Evolutionary conservation across 2,888 invertebrate genomes (phyloP).

Genomic region (Lasioglossum oenotherae): DNA sequence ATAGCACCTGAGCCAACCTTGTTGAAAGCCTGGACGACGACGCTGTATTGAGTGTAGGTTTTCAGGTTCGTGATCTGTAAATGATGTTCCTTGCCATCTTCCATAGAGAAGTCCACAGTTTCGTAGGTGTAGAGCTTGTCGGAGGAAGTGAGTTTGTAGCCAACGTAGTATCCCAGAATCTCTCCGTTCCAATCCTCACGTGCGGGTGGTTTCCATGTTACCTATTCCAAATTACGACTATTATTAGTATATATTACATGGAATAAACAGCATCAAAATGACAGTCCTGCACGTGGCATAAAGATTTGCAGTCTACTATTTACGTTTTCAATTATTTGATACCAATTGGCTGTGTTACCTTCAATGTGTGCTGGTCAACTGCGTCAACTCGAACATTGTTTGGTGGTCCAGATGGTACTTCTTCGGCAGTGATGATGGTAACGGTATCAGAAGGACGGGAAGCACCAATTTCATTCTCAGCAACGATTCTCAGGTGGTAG

Average conservation of each 20-base stretch:
- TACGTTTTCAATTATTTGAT: not conserved
- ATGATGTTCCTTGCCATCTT: slow-evolving; percentile 96
- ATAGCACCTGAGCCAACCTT: slow-evolving; percentile 97
- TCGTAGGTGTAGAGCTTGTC: slow-evolving; percentile 96
- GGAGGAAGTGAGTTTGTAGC: slow-evolving; percentile 93
- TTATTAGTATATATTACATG: not conserved
- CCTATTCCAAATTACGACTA: slow-evolving; percentile 79
- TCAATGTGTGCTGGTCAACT: slow-evolving; percentile 93
- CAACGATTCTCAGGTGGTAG: slow-evolving; percentile 96
- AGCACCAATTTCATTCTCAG: slow-evolving; percentile 97
- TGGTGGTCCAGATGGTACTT: slow-evolving; percentile 94
- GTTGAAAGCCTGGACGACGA: slow-evolving; percentile 97
- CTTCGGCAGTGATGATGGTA: slow-evolving; percentile 97
- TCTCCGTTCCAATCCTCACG: slow-evolving; percentile 97
- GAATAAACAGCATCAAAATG: not conserved
- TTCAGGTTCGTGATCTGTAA: slow-evolving; percentile 92
- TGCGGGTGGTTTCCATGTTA: slow-evolving; percentile 96
- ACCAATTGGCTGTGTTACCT: slow-evolving; percentile 78
- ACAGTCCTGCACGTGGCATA: not conserved
- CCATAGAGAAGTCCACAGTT: slow-evolving; percentile 95
- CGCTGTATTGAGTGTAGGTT: slow-evolving; percentile 98
- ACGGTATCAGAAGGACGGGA: slow-evolving; percentile 97
- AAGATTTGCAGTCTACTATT: not conserved
- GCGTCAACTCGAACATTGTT: slow-evolving; percentile 94
- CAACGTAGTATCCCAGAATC: slow-evolving; percentile 95